phyloP scores from a whole-genome alignment of 2,888 invertebrate genomes.

The Lysandra coridon region DNA sequence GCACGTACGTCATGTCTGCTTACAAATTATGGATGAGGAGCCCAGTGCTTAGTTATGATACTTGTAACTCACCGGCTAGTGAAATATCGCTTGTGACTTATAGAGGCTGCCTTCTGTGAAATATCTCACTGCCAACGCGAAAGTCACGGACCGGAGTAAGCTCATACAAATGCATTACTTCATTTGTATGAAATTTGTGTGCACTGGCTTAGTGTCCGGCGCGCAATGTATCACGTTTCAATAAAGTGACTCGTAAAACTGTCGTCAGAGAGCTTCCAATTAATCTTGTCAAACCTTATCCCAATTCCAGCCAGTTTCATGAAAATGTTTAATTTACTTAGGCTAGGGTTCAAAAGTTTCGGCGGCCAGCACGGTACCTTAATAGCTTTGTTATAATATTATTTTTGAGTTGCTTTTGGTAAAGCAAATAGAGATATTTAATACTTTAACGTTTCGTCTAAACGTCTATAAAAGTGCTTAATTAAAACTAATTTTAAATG shows the following conservation, averaged over 20 bases:
- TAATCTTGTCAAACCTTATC: slow-evolving; percentile 32
- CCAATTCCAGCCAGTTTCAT: slow-evolving; percentile 16
- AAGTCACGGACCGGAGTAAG: background rate
- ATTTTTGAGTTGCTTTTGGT: background rate
- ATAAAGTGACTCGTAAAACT: slow-evolving; percentile 24
- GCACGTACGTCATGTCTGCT: background rate
- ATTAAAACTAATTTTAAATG: too few species aligned
- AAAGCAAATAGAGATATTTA: too few species aligned
- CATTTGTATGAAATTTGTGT: slow-evolving; percentile 13
- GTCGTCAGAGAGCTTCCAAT: slow-evolving; percentile 31
- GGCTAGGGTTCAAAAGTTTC: slow-evolving; percentile 21
- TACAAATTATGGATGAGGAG: background rate
- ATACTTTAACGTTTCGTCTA: too few species aligned
- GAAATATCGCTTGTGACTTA: background rate
- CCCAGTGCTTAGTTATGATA: background rate
- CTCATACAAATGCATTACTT: background rate
- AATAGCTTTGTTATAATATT: background rate
- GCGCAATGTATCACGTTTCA: slow-evolving; percentile 16
- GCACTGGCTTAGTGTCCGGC: background rate
- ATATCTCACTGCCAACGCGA: background rate
- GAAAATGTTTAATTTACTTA: slow-evolving; percentile 30
- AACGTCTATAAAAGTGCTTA: too few species aligned
- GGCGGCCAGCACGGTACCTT: too few species aligned
- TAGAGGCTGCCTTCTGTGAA: background rate
- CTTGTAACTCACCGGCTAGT: background rate